Percentiles rank a stretch among this genome's conserved stretches.
Evolutionary conservation across 2,888 invertebrate genomes (phyloP).

Genomic region (Barypeithes pellucidus): DNA sequence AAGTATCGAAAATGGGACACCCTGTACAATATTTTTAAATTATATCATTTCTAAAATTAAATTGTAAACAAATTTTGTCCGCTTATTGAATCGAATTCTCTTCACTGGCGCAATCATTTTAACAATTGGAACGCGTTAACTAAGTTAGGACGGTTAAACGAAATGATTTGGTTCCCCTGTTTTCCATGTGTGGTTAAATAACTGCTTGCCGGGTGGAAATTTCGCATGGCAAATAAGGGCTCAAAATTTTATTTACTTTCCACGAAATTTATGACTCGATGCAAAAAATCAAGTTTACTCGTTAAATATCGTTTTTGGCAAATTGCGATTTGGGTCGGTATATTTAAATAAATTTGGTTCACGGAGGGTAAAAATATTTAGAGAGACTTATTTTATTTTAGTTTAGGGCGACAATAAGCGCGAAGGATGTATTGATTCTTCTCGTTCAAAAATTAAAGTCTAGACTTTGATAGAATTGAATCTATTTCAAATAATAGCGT

Average conservation of each 20-base stretch:
- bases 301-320: conserved; percentile 22
- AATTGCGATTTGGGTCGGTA: conserved; percentile 7
- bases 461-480: no score
- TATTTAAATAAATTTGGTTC: neutral
- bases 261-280: conserved; percentile 41
- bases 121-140: conserved; percentile 43
- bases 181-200: conserved; percentile 35
- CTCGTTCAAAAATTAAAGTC: no score
- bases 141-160: conserved; percentile 35
- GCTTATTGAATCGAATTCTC: conserved; percentile 6
- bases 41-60: neutral
- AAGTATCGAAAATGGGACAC: no score
- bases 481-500: no score
- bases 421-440: no score
- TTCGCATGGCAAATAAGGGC: conserved; percentile 36
- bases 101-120: conserved; percentile 31
- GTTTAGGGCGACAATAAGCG: no score
- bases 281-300: conserved; percentile 27
- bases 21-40: no score
- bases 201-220: conserved; percentile 39
- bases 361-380: neutral
- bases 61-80: neutral
- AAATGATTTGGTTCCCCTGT: conserved; percentile 33
- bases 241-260: conserved; percentile 41
- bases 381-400: neutral